Conservation (phyloP, 1,140 invertebrate genomes). For the Chymomyza costata region DNA sequence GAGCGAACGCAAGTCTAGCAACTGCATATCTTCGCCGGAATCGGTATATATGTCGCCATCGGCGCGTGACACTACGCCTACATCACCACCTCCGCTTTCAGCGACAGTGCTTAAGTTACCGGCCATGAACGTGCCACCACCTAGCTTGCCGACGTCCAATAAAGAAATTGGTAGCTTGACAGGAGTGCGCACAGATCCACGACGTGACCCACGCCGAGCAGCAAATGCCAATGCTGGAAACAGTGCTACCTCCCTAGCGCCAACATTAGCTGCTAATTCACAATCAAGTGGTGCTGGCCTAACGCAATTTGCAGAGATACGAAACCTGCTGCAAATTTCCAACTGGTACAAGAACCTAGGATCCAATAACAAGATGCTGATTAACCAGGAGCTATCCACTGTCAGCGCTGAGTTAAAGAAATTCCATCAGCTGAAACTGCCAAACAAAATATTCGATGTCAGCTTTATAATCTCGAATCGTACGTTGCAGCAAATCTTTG, state of each 20-base stretch:
- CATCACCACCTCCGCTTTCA: constrained; percentile 35
- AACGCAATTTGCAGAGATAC: constrained; percentile 77
- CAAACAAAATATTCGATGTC: constrained; percentile 77
- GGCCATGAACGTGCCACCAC: constrained; percentile 42
- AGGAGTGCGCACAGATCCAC: constrained; percentile 39
- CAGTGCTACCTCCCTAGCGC: not conserved
- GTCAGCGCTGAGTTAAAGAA: constrained; percentile 79
- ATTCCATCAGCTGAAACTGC: constrained; percentile 76
- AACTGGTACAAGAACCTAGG: constrained; percentile 81
- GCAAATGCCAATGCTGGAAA: constrained; percentile 21
- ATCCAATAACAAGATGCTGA: constrained; percentile 81
- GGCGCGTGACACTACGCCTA: constrained; percentile 32
- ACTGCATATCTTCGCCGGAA: constrained; percentile 46
- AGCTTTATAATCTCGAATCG: constrained; percentile 76
- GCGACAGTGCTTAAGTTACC: constrained; percentile 13
- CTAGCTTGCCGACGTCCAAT: constrained; percentile 16
- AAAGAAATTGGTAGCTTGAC: not conserved
- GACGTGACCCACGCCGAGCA: constrained; percentile 46
- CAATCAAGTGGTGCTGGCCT: constrained; percentile 26
- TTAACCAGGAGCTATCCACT: constrained; percentile 80
- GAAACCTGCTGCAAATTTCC: constrained; percentile 79
- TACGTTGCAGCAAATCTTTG: constrained; percentile 77
- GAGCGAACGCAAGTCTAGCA: constrained; percentile 20
- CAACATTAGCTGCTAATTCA: not conserved
- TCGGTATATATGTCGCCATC: constrained; percentile 7